Evolutionary conservation across 2,113 vertebrate genomes (phyloP).

Genomic region (Zosterops borbonicus): DNA sequence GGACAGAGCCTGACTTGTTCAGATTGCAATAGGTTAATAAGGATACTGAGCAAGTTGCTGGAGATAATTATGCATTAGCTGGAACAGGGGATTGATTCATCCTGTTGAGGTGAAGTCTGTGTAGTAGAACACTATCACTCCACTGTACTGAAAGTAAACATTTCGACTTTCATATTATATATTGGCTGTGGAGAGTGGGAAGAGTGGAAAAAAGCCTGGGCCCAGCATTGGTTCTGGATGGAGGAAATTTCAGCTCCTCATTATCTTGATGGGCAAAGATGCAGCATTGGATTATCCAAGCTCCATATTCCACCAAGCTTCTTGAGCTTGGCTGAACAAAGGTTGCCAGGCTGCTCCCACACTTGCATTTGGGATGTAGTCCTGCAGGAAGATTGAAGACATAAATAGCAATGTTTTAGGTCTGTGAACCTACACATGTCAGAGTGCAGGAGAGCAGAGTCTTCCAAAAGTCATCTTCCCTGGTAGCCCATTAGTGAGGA

Average conservation of each 20-base stretch:
- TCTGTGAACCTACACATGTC: not conserved
- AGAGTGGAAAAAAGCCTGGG: not conserved
- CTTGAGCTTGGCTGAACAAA: not conserved
- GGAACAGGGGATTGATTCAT: not conserved
- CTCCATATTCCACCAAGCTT: not conserved
- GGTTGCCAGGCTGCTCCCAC: not conserved
- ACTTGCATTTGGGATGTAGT: accelerated
- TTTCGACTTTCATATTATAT: accelerated
- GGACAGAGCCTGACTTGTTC: not conserved
- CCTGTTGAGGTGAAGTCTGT: not conserved
- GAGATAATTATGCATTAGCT: not conserved
- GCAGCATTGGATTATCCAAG: accelerated
- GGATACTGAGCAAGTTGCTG: not conserved
- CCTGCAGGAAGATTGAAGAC: not conserved
- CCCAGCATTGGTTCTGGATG: not conserved
- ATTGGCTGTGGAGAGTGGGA: not conserved
- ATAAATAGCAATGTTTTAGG: not conserved
- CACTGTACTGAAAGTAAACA: not conserved
- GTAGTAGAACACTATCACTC: not conserved
- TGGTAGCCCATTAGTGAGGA: not conserved
- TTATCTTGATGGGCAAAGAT: not conserved
- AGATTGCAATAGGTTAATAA: not conserved
- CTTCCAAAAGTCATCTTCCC: not conserved
- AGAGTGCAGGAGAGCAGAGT: not conserved
- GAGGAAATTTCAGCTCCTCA: not conserved